Base-by-base conservation (phyloP, 1,140 invertebrate genomes). In the Odontomachus brunneus region DNA sequence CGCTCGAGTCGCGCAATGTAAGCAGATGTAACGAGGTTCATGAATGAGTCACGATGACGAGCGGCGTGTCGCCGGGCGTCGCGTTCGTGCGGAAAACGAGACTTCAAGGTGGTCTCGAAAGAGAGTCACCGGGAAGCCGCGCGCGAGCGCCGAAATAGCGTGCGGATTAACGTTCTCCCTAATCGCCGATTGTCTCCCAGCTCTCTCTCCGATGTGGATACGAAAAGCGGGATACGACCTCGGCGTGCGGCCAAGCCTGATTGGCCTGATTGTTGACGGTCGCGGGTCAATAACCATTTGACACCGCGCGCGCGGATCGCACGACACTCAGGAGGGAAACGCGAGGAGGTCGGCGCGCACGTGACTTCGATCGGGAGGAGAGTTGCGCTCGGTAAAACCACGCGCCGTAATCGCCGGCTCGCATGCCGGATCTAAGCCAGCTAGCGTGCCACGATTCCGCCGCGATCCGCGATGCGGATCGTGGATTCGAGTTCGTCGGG, bases 211-310 rank as follows among this genome's bases (percentile, higher is more conserved):
- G 55, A 82, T 84, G 76, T 86, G 84, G 73, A 89, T 88, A 90
- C 82, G 84, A 89, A 86, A 91, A 88, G 85, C 78, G 65, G 85
- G 74, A 86, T n/a, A n/a, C 87, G 89, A 89, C 91, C 92, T 93
- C 89, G 92, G 78, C 67, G 69, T 22, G 67, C 89, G 91, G 66
- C 62, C 67, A 33, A 29, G 74, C 87, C 81, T 91, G 90, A 93
- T 93, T 93, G 92, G 89, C 90, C 90, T 92, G 90, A 93, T 94
- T 93, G 89, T 84, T 72, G 87, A 89, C 86, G 86, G 88, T 90
- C 90, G 89, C 88, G 74, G 92, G 92, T 93, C 93, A 94, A 93
- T 91, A 92, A 93, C 86, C 90, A 91, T 91, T 93, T 92, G 91
- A 91, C 89, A 89, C 87, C 69, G 75, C n/a, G 72, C 48, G 65